Evolutionary conservation across 2,113 vertebrate species (phyloP), one percentile per base, ranked within the genome.

Genomic region (Colinus virginianus): DNA sequence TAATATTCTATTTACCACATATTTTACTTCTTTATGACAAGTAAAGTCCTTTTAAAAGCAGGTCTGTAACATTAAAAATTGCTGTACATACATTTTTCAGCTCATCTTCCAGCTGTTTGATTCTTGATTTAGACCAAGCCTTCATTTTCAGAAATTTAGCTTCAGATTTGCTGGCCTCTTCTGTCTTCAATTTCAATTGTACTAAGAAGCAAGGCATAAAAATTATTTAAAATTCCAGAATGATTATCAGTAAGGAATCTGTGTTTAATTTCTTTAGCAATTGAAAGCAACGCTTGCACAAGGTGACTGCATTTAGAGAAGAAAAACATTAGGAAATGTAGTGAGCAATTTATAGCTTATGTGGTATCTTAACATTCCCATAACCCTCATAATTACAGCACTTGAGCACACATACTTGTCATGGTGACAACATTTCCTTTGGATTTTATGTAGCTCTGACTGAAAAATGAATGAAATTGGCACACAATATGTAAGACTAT

Each of bases 101-200:
- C 79, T 99, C 98, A 49, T 98, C 98, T 84, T 99, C 99, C 91
- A 99, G 90, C 86, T 99, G 98, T 84, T 97, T 97, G 94, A 99
- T 98, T 46, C 97, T 98, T 77, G 98, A 96, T 82, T 99, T 99
- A 22, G 98, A 99, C 98, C 98, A 99, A 13, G 98, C 98, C 94
- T 99, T 99, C 95, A 98, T 98, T 94, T 98, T 99, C 87, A 99
- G 93, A 94, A 99, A 99, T 90, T 98, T 99, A 30, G 98, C 98
- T 86, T 99, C 99, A 18, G 99, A 98, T 95, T 98, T 98, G 90
- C 93, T 97, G 91, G 98, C 98, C 59, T 99, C 98, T 53, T 98
- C 98, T 0, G 96, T 94, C 95, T 98, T 99, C 64, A 98, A 77
- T 89, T 98, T 99, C n/a, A 96, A 96, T 98, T 98, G 97, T 20